Conservation (phyloP, 2,113 vertebrate species). For the Calidris pygmaea region DNA sequence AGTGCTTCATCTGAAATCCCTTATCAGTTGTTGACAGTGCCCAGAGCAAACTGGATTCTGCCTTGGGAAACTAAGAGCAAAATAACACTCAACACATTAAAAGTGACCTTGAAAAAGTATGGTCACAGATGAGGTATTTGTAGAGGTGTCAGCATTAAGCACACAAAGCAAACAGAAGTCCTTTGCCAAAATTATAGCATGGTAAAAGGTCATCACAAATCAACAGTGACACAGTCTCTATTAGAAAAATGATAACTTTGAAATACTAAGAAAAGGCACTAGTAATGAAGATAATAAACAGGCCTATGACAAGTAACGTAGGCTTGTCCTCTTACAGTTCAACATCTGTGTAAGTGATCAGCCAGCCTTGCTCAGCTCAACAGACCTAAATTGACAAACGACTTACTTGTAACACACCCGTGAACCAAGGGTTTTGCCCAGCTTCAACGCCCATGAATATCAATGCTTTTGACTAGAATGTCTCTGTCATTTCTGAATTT, state of each 20-base stretch:
- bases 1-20: not conserved
- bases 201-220: not conserved
- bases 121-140: not conserved
- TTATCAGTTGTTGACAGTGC: not conserved
- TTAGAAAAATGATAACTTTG: not conserved
- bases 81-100: not conserved
- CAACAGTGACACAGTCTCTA: not conserved
- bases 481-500: not conserved
- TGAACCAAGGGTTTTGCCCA: not conserved
- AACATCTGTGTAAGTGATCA: not conserved
- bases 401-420: not conserved
- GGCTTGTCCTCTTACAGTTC: not conserved
- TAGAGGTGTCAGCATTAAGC: not conserved
- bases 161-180: not conserved
- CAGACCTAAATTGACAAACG: not conserved
- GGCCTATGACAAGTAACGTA: not conserved
- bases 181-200: not conserved
- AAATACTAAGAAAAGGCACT: not conserved
- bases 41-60: conserved; percentile 9
- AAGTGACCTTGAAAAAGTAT: not conserved
- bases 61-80: not conserved
- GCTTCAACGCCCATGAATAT: not conserved
- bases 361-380: not conserved
- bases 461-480: not conserved
- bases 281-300: not conserved